Base-by-base conservation (phyloP, 1,140 invertebrate species). In the Drosophila punjabiensis region DNA sequence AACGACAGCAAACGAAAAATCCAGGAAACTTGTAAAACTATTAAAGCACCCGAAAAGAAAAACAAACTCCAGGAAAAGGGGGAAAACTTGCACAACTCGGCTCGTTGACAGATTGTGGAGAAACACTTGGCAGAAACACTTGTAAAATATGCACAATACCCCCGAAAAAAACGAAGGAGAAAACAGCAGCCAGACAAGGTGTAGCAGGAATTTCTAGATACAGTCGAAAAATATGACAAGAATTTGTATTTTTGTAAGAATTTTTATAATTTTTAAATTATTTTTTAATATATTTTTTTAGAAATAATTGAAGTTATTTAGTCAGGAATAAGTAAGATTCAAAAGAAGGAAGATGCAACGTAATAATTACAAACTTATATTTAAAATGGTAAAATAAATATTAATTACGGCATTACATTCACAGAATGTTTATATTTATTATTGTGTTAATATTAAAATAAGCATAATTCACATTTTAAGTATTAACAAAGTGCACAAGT, bases 81-180 rank as follows among this genome's bases (percentile, higher is more conserved):
- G 59, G 79, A 75, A 88, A 76, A 84, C 77, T 87, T 87, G 58
- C 68, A 53, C 62, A 88, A 88, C 79, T 79, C 71, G 65, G 77
- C 71, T 83, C 67, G 71, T 81, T 83, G 70, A 89, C 76, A 79
- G 76, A 79, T 79, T 69, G 76, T 79, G 65, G 37, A 32, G 32
- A 78, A 79, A 79, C 76, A n/a, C n/a, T n/a, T n/a, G n/a, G n/a
- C n/a, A n/a, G n/a, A n/a, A n/a, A n/a, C n/a, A 56, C 71, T 77
- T 63, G 79, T 88, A 61, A 79, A 87, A 87, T 87, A 55, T 76
- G 75, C 73, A 76, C 56, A 61, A 60, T 41, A 61, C 32, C 24
- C 67, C 63, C 48, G 14, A 68, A 47, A 74, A 66, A 50, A 37
- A 20, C 6, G 13, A 43, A 43, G 4, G 32, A 50, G 32, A 55